These are phyloP conservation scores for Heliconius hewitsoni DNA, from an alignment of 1,140 invertebrate species.

Conservation along the genomic window DNA sequence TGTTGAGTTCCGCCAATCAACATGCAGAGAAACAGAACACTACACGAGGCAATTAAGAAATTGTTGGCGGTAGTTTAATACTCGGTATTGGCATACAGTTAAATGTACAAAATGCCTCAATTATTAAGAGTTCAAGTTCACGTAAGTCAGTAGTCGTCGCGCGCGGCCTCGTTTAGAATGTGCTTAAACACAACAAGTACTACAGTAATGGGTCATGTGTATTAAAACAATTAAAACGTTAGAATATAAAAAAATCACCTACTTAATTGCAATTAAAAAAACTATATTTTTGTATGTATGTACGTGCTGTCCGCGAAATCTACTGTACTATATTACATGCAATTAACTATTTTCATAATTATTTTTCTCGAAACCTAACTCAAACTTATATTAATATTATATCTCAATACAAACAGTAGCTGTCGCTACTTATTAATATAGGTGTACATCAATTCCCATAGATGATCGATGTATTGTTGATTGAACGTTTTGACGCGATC, in stretches of 20 bases:
- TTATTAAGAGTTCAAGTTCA: background rate
- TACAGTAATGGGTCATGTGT: background rate
- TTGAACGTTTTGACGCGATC: conserved; percentile 13
- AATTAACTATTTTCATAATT: no score
- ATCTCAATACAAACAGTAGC: background rate
- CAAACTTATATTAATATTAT: background rate
- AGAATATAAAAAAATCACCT: no score
- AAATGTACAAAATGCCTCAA: background rate
- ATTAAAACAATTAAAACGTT: no score
- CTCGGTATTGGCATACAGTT: no score
- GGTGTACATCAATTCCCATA: background rate
- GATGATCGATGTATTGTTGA: conserved; percentile 10
- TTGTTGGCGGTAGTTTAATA: no score
- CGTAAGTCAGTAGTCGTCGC: background rate
- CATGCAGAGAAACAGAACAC: no score
- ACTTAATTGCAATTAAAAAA: no score
- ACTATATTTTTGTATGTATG: background rate
- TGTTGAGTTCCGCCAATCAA: no score
- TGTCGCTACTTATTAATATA: background rate
- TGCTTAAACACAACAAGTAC: background rate
- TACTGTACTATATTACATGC: background rate
- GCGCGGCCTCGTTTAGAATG: background rate
- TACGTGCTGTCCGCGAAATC: background rate
- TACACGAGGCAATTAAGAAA: no score
- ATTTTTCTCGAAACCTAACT: no score